Evolutionary conservation across 2,888 invertebrate genomes (phyloP).

Genomic region (Arge pagana): DNA sequence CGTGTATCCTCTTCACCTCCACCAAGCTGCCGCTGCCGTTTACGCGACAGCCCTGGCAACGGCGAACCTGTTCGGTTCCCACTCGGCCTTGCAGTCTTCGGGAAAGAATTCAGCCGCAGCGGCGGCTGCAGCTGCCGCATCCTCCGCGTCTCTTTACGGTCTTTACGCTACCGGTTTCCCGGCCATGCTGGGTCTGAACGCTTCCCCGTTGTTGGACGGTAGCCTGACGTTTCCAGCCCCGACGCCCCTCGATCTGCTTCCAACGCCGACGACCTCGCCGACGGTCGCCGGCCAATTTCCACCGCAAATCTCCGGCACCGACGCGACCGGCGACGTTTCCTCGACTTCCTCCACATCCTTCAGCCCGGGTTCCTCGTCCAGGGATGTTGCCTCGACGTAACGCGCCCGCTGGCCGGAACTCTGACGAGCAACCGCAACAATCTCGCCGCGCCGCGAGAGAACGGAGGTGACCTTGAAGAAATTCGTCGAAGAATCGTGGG

Average conservation of each 20-base stretch:
- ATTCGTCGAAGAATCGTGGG: too few species aligned
- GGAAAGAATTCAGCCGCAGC: constrained; percentile 19
- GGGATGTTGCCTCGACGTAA: too few species aligned
- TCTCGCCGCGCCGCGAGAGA: too few species aligned
- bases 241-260: constrained; percentile 1
- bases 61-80: constrained; percentile 30
- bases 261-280: constrained; percentile 11
- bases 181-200: constrained; percentile 3
- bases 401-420: too few species aligned
- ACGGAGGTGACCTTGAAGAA: too few species aligned
- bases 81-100: constrained; percentile 24
- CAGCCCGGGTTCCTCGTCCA: too few species aligned
- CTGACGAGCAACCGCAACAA: too few species aligned
- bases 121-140: constrained; percentile 7
- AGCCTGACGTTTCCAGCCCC: neutral
- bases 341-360: constrained; percentile 2
- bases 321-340: too few species aligned
- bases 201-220: neutral
- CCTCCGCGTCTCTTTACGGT: constrained; percentile 24
- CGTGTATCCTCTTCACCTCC: constrained; percentile 28
- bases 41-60: constrained; percentile 31
- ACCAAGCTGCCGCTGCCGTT: constrained; percentile 30
- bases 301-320: neutral
- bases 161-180: constrained; percentile 25
- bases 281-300: constrained; percentile 6